Evolutionary conservation across 2,888 invertebrate genomes (phyloP), one percentile per base, ranked within the genome.

Genomic region (Diabrotica balteata): DNA sequence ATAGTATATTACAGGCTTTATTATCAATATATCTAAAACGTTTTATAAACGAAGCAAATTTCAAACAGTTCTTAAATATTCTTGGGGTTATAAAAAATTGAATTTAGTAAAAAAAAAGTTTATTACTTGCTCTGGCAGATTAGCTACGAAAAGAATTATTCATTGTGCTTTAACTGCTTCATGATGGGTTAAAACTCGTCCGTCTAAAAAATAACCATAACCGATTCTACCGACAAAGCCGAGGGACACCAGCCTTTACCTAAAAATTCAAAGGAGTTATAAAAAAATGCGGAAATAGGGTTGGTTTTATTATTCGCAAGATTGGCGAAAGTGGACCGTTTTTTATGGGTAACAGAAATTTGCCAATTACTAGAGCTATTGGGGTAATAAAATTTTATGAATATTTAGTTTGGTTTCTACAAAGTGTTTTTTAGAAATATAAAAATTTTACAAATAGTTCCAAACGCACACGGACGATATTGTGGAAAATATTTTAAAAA

Each of bases 271-370:
- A 42, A 54, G 42, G 54, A 54, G 54, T 54, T 54, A 54, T 54
- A 54, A 54, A 54, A n/a, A 54, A 54, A 8, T 54, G 54, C 54
- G 54, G 54, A 54, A 54, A 54, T 54, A 54, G 54, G 54, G 22
- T 54, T 54, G 54, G 54, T n/a, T 54, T 54, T 54, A 17, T 10
- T 54, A 17, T 17, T 54, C 10, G 54, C 11, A 54, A 54, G 32
- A 54, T 47, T 47, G 47, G 54, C 54, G 22, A 42, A 54, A 42
- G 17, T 54, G 10, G n/a, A 54, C 42, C 22, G 10, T 22, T 7
- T 54, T 54, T 54, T n/a, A 54, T 22, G 9, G 42, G 10, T 8
- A 54, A 54, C 11, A 42, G 17, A 17, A 7, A 51, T 51, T 51
- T 51, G 11, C 51, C 51, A 10, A 8, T 47, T 47, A 9, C 47